Conservation (phyloP, 1,140 invertebrate species). For the Heterodera carotae region DNA sequence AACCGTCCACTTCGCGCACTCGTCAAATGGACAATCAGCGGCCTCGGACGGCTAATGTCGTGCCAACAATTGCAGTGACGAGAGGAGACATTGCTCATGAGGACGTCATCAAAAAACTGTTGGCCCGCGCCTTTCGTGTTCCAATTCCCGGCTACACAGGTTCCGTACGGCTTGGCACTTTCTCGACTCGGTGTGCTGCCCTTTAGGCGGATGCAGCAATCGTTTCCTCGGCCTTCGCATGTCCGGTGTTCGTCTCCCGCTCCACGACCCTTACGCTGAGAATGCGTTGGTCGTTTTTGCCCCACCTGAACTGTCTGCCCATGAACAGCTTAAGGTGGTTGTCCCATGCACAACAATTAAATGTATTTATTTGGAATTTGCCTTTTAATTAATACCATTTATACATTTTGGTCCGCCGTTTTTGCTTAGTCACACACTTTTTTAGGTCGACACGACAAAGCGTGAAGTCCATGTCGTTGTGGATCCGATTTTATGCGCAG, state of each 20-base stretch:
- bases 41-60: conserved; percentile 8
- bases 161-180: conserved; percentile 44
- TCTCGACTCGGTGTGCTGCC: not conserved
- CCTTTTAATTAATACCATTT: no score
- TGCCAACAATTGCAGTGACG: not conserved
- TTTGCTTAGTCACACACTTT: not conserved
- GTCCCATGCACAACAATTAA: no score
- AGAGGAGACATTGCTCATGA: conserved; percentile 49
- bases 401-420: not conserved
- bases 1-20: not conserved
- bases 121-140: conserved; percentile 79
- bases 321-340: conserved; percentile 78
- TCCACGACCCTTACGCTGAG: conserved; percentile 91
- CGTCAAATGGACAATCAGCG: not conserved
- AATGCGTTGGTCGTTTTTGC: conserved; percentile 86
- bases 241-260: conserved; percentile 73
- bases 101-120: conserved; percentile 54
- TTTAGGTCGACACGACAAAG: conserved; percentile 69
- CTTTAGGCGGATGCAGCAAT: conserved; percentile 44
- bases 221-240: conserved; percentile 75
- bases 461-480: conserved; percentile 85
- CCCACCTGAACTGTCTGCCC: conserved; percentile 79
- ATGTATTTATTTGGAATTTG: no score
- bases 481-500: conserved; percentile 84
- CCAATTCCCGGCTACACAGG: conserved; percentile 85